Conservation (phyloP, 2,113 vertebrate genomes). For the Ptilorrhoa leucosticta region DNA sequence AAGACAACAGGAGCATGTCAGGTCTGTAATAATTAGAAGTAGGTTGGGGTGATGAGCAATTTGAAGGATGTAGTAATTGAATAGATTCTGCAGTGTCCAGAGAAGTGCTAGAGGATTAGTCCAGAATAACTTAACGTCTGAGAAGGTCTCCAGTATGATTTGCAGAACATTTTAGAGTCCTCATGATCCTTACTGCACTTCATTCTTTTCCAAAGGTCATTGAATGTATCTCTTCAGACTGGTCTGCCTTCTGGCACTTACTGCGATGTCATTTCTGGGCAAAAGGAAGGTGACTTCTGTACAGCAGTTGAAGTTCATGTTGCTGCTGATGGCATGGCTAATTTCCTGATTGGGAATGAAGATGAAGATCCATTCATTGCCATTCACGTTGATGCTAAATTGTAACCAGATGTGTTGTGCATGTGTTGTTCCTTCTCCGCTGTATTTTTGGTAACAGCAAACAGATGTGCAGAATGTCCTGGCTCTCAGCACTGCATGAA, state of each 20-base stretch:
- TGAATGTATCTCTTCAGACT: conserved; percentile 79
- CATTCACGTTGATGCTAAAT: conserved; percentile 76
- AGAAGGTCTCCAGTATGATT: neutral
- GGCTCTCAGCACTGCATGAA: neutral
- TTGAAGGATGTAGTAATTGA: neutral
- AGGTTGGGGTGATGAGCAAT: neutral
- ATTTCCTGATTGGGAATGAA: conserved; percentile 79
- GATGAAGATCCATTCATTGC: conserved; percentile 85
- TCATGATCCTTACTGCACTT: neutral
- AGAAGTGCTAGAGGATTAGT: neutral
- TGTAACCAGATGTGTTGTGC: conserved; percentile 59
- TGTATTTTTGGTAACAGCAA: neutral
- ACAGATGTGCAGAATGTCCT: neutral
- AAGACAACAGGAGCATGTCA: fast-evolving
- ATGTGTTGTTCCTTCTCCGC: neutral
- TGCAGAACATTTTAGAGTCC: neutral
- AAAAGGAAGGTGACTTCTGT: conserved; percentile 78
- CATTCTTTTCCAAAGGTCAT: conserved; percentile 65
- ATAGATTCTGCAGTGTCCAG: neutral
- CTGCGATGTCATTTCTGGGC: conserved; percentile 91
- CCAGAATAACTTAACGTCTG: neutral
- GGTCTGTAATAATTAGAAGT: neutral
- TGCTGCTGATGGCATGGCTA: conserved; percentile 72
- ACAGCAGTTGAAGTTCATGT: conserved; percentile 77
- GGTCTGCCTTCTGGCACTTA: conserved; percentile 87